These are phyloP conservation scores for Lepidocyrtoides sp. DNA, from an alignment of 2,888 invertebrate genomes.

Conservation along the genomic window DNA sequence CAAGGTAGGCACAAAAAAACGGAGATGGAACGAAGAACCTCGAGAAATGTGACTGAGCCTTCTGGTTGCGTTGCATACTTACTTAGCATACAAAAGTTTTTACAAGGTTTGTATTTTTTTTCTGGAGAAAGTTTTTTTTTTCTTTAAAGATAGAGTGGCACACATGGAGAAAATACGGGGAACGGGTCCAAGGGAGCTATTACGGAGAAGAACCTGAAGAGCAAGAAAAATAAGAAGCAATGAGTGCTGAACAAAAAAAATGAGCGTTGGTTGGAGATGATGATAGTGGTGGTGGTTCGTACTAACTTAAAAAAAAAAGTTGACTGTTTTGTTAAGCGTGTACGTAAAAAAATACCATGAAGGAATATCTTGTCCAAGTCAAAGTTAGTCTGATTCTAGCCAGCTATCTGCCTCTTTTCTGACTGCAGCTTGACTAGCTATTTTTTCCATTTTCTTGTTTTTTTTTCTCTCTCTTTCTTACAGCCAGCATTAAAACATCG, in stretches of 20 bases:
- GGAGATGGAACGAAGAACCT: neutral
- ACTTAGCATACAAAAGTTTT: too few species aligned
- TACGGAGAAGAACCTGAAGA: conserved; percentile 25
- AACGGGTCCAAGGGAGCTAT: conserved; percentile 61
- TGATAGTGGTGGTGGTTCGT: neutral
- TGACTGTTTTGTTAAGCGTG: neutral
- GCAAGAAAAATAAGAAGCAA: neutral
- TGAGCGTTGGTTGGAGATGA: neutral
- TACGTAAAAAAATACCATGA: neutral
- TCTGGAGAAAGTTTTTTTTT: too few species aligned
- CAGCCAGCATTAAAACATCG: too few species aligned
- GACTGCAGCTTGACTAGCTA: neutral
- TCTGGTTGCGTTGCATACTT: neutral
- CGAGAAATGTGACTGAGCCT: too few species aligned
- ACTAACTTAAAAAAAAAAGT: neutral
- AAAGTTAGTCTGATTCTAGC: neutral
- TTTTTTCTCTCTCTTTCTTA: too few species aligned
- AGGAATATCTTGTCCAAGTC: conserved; percentile 6
- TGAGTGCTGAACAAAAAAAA: conserved; percentile 11
- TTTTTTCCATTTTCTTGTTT: neutral
- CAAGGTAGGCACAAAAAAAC: neutral
- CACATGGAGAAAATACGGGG: conserved; percentile 22
- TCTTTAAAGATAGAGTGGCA: neutral
- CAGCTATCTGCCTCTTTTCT: neutral
- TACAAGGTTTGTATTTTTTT: too few species aligned